phyloP scores from a whole-genome alignment of 2,113 vertebrate species.

The Melanostigma gelatinosum region DNA sequence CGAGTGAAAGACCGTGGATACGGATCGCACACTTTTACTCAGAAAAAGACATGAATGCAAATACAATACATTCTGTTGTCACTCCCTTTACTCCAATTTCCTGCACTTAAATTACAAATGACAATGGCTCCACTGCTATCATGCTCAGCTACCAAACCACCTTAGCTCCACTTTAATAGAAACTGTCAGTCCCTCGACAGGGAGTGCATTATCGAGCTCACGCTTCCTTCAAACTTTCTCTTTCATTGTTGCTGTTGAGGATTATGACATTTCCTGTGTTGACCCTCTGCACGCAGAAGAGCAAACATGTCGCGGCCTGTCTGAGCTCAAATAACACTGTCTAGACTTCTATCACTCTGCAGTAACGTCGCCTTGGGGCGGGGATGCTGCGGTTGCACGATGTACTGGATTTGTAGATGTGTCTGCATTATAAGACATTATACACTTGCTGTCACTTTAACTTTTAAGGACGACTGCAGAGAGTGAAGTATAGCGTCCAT shows the following conservation, averaged over 20 bases:
- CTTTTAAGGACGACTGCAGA: background rate
- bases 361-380: background rate
- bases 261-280: slow-evolving; percentile 10
- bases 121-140: background rate
- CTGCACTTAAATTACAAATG: background rate
- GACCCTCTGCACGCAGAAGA: background rate
- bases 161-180: background rate
- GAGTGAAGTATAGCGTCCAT: background rate
- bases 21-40: background rate
- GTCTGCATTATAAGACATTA: too few species aligned
- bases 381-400: slow-evolving; percentile 3
- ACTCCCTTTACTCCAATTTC: background rate
- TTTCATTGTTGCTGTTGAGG: slow-evolving; percentile 15
- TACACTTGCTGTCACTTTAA: background rate
- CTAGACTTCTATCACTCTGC: background rate
- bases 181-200: slow-evolving; percentile 6
- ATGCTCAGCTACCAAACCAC: background rate
- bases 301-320: slow-evolving; percentile 10
- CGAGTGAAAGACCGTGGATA: background rate
- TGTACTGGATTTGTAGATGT: background rate
- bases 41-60: background rate
- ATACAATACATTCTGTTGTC: background rate
- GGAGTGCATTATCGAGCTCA: background rate
- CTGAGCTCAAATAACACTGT: slow-evolving; percentile 2
- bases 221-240: slow-evolving; percentile 17